Evolutionary conservation across 2,888 invertebrate genomes (phyloP).

Genomic region (Hydriomena furcata): DNA sequence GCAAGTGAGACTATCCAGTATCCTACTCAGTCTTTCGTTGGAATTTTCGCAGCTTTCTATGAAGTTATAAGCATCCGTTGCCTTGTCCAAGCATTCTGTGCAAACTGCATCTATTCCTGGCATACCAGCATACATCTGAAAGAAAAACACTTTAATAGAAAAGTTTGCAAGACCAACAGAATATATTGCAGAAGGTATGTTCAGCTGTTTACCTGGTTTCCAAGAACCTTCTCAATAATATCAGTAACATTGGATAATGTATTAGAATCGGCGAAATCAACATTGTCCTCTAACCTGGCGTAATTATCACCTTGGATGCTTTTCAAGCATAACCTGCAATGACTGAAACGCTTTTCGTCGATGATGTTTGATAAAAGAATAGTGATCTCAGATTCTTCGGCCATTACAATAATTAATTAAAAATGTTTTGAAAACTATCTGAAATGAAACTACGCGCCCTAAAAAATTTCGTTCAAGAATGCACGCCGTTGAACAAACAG

Average conservation of each 20-base stretch:
- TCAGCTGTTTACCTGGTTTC: conserved; percentile 46
- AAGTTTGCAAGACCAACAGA: too few species aligned
- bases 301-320: conserved; percentile 50
- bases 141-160: conserved; percentile 23
- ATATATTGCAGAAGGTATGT: background rate
- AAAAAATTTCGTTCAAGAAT: conserved; percentile 69
- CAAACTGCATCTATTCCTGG: conserved; percentile 67
- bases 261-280: conserved; percentile 43
- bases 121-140: conserved; percentile 61
- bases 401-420: conserved; percentile 35
- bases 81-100: conserved; percentile 54
- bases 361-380: conserved; percentile 61
- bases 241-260: conserved; percentile 39
- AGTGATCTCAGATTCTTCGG: conserved; percentile 50
- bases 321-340: conserved; percentile 74
- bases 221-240: conserved; percentile 51
- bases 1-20: conserved; percentile 53
- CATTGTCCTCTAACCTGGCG: conserved; percentile 59
- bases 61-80: conserved; percentile 51
- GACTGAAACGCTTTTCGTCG: conserved; percentile 57
- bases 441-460: conserved; percentile 52
- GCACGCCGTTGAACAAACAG: too few species aligned
- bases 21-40: conserved; percentile 48
- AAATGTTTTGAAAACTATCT: conserved; percentile 16
- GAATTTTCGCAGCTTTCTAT: conserved; percentile 52